phyloP scores from a whole-genome alignment of 1,140 invertebrate species.

The Anoplolepis gracilipes region DNA sequence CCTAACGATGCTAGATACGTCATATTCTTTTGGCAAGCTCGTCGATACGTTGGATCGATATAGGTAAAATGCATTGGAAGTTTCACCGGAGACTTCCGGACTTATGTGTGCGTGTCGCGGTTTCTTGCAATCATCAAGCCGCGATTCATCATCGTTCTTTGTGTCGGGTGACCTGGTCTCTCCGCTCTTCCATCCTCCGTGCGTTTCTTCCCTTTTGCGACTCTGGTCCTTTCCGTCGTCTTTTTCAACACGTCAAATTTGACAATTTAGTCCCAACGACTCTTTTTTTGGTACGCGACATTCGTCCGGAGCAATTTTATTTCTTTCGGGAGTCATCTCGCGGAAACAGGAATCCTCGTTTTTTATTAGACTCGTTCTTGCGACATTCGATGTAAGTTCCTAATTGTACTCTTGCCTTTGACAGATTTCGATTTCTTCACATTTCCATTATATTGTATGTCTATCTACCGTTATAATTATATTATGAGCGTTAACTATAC shows the following conservation, averaged over 20 bases:
- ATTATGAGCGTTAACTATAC: not conserved
- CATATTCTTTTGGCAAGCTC: not conserved
- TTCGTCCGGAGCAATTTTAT: constrained; percentile 35
- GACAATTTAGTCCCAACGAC: constrained; percentile 37
- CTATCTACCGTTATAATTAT: not conserved
- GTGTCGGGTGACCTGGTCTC: constrained; percentile 35
- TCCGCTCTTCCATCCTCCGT: constrained; percentile 44
- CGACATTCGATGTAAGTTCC: constrained; percentile 14
- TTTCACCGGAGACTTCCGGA: constrained; percentile 1
- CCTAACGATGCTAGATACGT: not conserved
- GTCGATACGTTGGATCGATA: constrained; percentile 27
- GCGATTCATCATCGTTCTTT: constrained; percentile 79
- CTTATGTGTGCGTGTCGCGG: constrained; percentile 7
- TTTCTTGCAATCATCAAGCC: constrained; percentile 76
- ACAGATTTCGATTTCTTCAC: not conserved
- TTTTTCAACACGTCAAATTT: constrained; percentile 42
- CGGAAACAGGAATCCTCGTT: constrained; percentile 26
- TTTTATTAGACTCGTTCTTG: constrained; percentile 19
- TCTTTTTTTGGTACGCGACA: constrained; percentile 4
- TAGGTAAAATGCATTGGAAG: constrained; percentile 9
- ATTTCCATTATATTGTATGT: not conserved
- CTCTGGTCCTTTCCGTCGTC: constrained; percentile 31
- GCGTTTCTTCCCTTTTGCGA: constrained; percentile 48
- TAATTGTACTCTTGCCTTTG: not conserved
- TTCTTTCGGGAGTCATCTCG: constrained; percentile 30